These are phyloP conservation scores for Danio jaintianensis DNA, from an alignment of 2,797 vertebrate species.

Conservation along the genomic window DNA sequence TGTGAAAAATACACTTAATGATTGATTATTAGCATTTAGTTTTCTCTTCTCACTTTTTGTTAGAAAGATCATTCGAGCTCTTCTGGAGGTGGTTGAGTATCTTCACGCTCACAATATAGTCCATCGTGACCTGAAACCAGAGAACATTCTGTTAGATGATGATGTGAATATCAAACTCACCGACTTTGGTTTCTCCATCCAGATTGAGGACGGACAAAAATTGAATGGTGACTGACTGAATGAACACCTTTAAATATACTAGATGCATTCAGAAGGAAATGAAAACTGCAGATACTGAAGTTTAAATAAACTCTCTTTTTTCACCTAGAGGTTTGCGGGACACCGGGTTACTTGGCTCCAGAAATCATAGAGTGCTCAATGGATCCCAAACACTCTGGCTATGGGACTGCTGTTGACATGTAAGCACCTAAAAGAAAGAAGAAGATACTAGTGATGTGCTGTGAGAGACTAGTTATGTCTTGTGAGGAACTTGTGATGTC, in stretches of 20 bases:
- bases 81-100: conserved; percentile 90
- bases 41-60: conserved; percentile 36
- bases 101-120: conserved; percentile 91
- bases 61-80: conserved; percentile 92
- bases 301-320: not conserved
- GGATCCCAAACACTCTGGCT: conserved; percentile 87
- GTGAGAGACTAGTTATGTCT: too few species aligned
- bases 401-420: conserved; percentile 91
- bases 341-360: conserved; percentile 93
- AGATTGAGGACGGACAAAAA: conserved; percentile 79
- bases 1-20: too few species aligned
- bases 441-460: too few species aligned
- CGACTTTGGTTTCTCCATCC: conserved; percentile 94
- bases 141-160: conserved; percentile 95
- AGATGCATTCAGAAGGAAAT: not conserved
- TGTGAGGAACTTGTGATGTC: too few species aligned
- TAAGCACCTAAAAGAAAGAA: conserved; percentile 73
- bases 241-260: not conserved
- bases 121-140: conserved; percentile 94
- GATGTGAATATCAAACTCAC: conserved; percentile 96
- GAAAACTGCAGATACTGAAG: not conserved
- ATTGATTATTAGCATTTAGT: not conserved
- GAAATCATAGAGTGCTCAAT: conserved; percentile 97
- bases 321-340: conserved; percentile 90
- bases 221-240: conserved; percentile 82